These are phyloP conservation scores for Lipophrys pholis DNA, from an alignment of 2,113 vertebrate species.

Conservation along the genomic window DNA sequence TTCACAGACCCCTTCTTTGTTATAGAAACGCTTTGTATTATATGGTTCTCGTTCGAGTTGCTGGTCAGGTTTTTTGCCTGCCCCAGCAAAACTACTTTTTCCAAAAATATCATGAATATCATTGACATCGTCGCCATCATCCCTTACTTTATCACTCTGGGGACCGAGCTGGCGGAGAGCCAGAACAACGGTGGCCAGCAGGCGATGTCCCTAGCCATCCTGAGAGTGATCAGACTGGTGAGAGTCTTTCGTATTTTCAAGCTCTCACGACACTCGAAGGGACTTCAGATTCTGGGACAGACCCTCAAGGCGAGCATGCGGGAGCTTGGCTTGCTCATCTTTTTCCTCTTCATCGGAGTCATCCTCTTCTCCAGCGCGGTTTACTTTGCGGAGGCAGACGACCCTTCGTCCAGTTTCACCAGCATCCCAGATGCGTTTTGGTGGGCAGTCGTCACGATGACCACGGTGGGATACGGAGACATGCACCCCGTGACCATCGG, in stretches of 20 bases:
- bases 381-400: conserved; percentile 97
- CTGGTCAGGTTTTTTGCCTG: conserved; percentile 96
- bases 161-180: conserved; percentile 93
- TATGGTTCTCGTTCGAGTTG: conserved; percentile 99
- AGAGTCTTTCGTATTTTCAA: conserved; percentile 98
- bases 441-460: conserved; percentile 99
- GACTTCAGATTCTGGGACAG: conserved; percentile 96
- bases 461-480: conserved; percentile 97
- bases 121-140: conserved; percentile 99
- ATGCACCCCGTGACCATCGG: conserved; percentile 98
- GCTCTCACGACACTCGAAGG: conserved; percentile 96
- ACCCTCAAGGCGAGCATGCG: conserved; percentile 98
- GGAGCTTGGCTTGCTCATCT: conserved; percentile 95
- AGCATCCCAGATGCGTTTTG: conserved; percentile 99
- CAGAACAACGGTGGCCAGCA: conserved; percentile 94
- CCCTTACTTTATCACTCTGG: conserved; percentile 98
- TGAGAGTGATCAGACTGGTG: conserved; percentile 95
- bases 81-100: conserved; percentile 96
- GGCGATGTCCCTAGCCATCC: conserved; percentile 97
- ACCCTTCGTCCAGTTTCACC: conserved; percentile 93
- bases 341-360: conserved; percentile 98
- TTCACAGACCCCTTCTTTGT: conserved; percentile 97
- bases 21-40: conserved; percentile 97
- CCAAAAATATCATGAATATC: conserved; percentile 98
- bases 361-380: conserved; percentile 98